Conservation (phyloP, 2,113 vertebrate genomes). For the Zingel zingel region DNA sequence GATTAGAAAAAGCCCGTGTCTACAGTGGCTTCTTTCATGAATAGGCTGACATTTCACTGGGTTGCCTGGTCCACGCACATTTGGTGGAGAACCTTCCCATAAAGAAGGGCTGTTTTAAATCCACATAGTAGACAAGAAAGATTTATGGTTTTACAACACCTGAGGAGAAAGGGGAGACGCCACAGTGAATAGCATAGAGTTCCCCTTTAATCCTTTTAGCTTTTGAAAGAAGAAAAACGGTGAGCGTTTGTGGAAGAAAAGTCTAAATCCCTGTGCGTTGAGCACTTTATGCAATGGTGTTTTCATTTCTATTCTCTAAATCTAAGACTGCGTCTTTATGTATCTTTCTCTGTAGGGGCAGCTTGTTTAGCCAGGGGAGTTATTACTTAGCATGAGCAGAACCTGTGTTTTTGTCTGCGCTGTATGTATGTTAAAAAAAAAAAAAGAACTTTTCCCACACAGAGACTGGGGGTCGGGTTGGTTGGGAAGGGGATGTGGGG, state of each 20-base stretch:
- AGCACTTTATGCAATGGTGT: constrained; percentile 37
- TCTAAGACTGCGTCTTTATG: constrained; percentile 44
- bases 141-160: constrained; percentile 87
- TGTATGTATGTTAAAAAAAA: constrained; percentile 3
- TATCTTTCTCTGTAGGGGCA: constrained; percentile 28
- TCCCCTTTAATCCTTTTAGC: constrained; percentile 79
- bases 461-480: constrained; percentile 6
- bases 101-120: constrained; percentile 79
- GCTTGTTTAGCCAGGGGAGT: constrained; percentile 50
- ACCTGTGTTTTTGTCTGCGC: constrained; percentile 52
- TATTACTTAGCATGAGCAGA: constrained; percentile 32
- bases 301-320: constrained; percentile 45
- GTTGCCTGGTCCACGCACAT: constrained; percentile 74
- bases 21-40: constrained; percentile 31
- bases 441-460: constrained; percentile 42
- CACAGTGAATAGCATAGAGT: constrained; percentile 78
- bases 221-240: constrained; percentile 76
- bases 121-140: constrained; percentile 70
- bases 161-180: constrained; percentile 74
- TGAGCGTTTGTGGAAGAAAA: constrained; percentile 76
- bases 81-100: constrained; percentile 65
- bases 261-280: constrained; percentile 47
- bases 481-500: constrained; percentile 67
- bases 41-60: constrained; percentile 53
- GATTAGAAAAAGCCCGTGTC: constrained; percentile 15